Conservation (phyloP, 2,888 invertebrate species). For the Abscondita cerata region DNA sequence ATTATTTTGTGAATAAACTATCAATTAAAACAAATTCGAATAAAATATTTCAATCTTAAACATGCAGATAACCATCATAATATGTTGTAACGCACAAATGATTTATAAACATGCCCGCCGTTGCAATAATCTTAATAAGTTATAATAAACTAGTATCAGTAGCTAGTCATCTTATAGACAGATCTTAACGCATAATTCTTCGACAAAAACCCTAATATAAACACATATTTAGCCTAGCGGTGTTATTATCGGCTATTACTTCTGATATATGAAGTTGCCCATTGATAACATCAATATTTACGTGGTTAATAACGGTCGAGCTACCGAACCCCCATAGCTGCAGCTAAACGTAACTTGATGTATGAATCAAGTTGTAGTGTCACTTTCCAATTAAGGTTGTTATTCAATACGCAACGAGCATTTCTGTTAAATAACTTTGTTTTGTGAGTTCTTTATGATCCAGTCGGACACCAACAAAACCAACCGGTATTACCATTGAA, state of each 20-base stretch:
- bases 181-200: conserved; percentile 10
- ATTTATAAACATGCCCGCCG: conserved; percentile 1
- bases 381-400: conserved; percentile 31
- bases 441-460: conserved; percentile 31
- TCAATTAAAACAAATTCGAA: neutral
- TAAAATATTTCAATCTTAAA: neutral
- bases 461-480: conserved; percentile 35
- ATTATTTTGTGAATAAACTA: neutral
- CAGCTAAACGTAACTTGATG: conserved; percentile 18
- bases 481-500: conserved; percentile 35
- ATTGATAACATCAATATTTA: conserved; percentile 31
- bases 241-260: conserved; percentile 28
- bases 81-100: neutral
- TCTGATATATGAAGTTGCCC: conserved; percentile 24
- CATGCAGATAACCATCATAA: neutral
- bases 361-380: conserved; percentile 23
- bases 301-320: conserved; percentile 19
- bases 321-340: conserved; percentile 19
- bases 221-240: conserved; percentile 17
- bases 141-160: conserved; percentile 2
- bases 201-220: conserved; percentile 17
- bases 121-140: neutral
- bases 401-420: conserved; percentile 29
- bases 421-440: conserved; percentile 25
- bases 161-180: conserved; percentile 5